Evolutionary conservation across 2,888 invertebrate species (phyloP), one percentile per base, ranked within the genome.

Genomic region (Epistrophella euchroma): DNA sequence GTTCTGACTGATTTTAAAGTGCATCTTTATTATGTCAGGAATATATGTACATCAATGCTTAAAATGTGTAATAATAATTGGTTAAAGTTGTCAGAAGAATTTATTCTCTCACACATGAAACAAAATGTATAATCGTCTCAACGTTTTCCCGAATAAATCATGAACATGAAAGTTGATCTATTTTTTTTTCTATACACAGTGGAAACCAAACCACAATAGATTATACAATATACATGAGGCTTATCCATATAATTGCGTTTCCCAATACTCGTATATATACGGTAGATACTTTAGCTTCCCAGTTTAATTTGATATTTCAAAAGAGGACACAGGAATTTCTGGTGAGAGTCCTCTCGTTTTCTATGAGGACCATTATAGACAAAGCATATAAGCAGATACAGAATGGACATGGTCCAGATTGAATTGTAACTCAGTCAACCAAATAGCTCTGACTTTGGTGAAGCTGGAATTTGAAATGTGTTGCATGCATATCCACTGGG

Each of bases 381-480:
- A 50, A 50, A 25, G 15, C 0, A 50, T 15, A 50, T 17, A n/a
- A n/a, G n/a, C n/a, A n/a, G n/a, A n/a, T n/a, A n/a, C n/a, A 0
- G n/a, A 7, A n/a, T 6, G 43, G 32, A 25, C 50, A 50, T 50
- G 25, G 50, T 50, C 15, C 13, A 13, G 50, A 50, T 50, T 50
- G 22, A 50, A 50, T 50, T 25, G 50, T 37, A 74, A 50, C 22
- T 50, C 50, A 50, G 50, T 50, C 50, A 50, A 50, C 50, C 25
- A 50, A 50, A 50, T 25, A 50, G 22, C 22, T 13, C 15, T 15
- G 15, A 50, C 22, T 50, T 50, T 22, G 13, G 50, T 50, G 13
- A 50, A 15, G 50, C 15, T 50, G 15, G 50, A 50, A 50, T 25
- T 50, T 50, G 22, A 50, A 25, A 50, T 15, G 22, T 50, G 50